Evolutionary conservation across 2,113 vertebrate genomes (phyloP).

Genomic region (Gallinago undulata): DNA sequence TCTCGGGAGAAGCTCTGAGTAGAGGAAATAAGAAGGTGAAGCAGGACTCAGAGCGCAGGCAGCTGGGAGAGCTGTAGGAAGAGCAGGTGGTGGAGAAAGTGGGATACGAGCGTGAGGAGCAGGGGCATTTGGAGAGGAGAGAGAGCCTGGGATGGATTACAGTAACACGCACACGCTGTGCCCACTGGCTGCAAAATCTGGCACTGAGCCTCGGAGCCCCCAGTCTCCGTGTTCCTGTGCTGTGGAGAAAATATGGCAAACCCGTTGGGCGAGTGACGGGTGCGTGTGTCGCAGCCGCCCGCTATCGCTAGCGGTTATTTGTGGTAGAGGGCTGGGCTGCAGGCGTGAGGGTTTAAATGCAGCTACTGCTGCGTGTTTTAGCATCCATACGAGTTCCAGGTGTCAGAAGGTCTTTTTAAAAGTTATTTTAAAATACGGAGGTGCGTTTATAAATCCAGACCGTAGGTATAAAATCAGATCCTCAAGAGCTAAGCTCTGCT

Average conservation of each 20-base stretch:
- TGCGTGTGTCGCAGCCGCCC: fast-evolving
- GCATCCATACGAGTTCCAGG: background rate
- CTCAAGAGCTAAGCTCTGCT: background rate
- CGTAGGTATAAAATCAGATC: background rate
- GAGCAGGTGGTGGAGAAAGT: conserved; percentile 47
- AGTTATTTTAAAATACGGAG: background rate
- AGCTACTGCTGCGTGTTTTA: background rate
- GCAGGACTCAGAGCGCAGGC: background rate
- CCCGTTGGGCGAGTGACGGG: background rate
- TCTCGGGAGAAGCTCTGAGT: background rate
- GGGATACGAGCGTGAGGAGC: background rate
- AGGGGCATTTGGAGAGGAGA: conserved; percentile 11
- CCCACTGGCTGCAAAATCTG: background rate
- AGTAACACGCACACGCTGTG: background rate
- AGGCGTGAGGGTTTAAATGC: background rate
- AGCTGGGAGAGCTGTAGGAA: conserved; percentile 33
- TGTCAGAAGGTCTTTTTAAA: background rate
- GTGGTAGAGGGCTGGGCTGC: background rate
- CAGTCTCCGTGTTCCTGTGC: background rate
- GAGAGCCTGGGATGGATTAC: conserved; percentile 11
- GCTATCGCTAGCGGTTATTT: background rate
- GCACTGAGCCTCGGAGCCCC: background rate
- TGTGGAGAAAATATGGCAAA: background rate
- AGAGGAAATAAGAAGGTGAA: background rate
- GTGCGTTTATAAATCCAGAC: background rate